phyloP scores from a whole-genome alignment of 2,888 invertebrate genomes.

The Nycteola revayana region DNA sequence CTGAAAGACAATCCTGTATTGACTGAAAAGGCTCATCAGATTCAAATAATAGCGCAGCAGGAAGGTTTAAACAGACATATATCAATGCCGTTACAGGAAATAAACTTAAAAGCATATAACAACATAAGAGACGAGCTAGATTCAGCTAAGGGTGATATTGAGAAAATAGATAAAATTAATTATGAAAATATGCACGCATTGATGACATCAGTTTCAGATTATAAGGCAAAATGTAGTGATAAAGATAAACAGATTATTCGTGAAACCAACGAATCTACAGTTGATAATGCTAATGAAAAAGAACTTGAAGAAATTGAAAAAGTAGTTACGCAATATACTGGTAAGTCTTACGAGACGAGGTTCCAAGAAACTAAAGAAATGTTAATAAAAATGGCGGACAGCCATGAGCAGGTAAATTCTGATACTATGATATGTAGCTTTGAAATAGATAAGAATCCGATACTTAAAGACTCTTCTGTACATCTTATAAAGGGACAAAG shows the following conservation, averaged over 20 bases:
- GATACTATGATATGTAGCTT: conserved; percentile 12
- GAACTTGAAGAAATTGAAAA: conserved; percentile 66
- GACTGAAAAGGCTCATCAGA: conserved; percentile 67
- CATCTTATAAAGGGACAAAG: conserved; percentile 48
- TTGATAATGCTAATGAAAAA: conserved; percentile 43
- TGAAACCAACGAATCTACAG: conserved; percentile 23
- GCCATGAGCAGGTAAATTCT: conserved; percentile 46
- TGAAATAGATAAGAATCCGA: conserved; percentile 38
- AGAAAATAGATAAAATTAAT: conserved; percentile 54
- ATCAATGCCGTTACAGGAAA: conserved; percentile 55
- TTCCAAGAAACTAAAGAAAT: conserved; percentile 70
- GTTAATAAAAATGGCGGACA: conserved; percentile 62
- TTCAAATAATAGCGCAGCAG: conserved; percentile 55
- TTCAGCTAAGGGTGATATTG: conserved; percentile 47
- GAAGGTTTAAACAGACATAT: conserved; percentile 39
- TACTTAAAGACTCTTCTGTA: conserved; percentile 58
- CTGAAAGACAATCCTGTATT: conserved; percentile 61
- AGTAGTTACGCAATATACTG: conserved; percentile 62
- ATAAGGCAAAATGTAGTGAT: conserved; percentile 35
- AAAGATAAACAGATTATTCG: conserved; percentile 14
- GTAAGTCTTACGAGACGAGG: conserved; percentile 68
- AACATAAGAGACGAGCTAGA: conserved; percentile 56
- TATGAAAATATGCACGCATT: conserved; percentile 64
- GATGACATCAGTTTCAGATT: conserved; percentile 48
- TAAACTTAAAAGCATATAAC: conserved; percentile 48